Base-by-base conservation (phyloP, 2,113 vertebrate species). In the zebrafish (Danio rerio) region DNA sequence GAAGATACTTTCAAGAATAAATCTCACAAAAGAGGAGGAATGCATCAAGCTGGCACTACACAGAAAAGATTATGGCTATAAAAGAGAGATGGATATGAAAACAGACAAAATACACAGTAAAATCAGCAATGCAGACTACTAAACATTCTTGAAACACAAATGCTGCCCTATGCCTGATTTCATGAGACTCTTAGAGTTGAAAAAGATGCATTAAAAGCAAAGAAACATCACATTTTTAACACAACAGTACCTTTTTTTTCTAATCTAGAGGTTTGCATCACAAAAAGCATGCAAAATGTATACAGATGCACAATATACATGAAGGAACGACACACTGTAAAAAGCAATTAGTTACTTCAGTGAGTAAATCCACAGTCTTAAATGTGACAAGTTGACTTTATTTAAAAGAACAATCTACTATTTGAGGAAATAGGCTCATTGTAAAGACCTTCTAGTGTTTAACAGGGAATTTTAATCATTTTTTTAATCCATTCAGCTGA, bases 41-140 rank as follows among this genome's bases (percentile, higher is more conserved):
- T 40, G 72, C 56, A 86, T 68, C 63, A 76, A 49, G 11, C 74
- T 83, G 85, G 85, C 85, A 81, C 81, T 47, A 75, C 59, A 83
- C 78, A 81, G 49, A 20, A 66, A 81, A 55, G 5, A 16, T 18
- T 31, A 81, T 83, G 85, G 56, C 81, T 58, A 72, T 66, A 18
- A 15, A n/a, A 69, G n/a, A 61, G 53, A 79, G 8, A 78, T 50
- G 16, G 59, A 82, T 56, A 43, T 15, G 12, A 20, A 9, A 71
- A 70, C 55, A 12, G 13, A 63, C 8, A 61, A 43, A 50, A 52
- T 52, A 11, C 49, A 52, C 11, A 3, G 11, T 52, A 52, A 52
- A 7, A 11, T 52, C 49, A 52, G 31, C 31, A 31, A 31, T 31
- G 31, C 31, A 31, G 31, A 31, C 31, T 31, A 31, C 31, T 1